phyloP scores from a whole-genome alignment of 2,113 vertebrate genomes.

The Phyllostomus hastatus region DNA sequence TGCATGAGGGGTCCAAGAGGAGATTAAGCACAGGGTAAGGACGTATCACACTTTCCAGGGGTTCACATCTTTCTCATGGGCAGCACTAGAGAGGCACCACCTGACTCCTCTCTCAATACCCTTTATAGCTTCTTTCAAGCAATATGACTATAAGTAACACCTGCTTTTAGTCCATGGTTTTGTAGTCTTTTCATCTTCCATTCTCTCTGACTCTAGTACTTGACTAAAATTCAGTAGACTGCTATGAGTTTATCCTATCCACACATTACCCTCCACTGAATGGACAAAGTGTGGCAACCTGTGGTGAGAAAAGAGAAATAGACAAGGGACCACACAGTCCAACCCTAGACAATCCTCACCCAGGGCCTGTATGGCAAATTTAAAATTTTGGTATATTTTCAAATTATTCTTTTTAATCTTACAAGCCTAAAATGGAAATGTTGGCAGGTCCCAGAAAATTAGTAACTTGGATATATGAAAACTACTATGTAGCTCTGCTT shows the following conservation, averaged over 20 bases:
- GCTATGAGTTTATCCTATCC: not conserved
- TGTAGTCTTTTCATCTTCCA: not conserved
- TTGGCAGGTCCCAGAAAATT: conserved; percentile 65
- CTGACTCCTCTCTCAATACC: not conserved
- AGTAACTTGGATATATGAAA: conserved; percentile 66
- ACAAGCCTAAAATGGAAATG: conserved; percentile 65
- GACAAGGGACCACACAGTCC: not conserved
- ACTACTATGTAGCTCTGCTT: conserved; percentile 45
- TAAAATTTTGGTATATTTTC: conserved; percentile 48
- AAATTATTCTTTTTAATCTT: conserved; percentile 63
- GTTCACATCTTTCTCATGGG: not conserved
- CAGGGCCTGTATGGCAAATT: not conserved
- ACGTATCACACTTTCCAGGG: not conserved
- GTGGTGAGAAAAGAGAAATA: not conserved
- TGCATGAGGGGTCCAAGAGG: not conserved
- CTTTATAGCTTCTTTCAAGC: not conserved
- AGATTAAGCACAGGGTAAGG: not conserved
- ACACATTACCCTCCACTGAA: not conserved
- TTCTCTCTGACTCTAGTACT: not conserved
- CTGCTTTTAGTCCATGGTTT: not conserved
- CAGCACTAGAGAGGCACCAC: not conserved
- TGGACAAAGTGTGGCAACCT: not conserved
- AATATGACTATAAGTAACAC: not conserved
- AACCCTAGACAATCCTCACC: not conserved
- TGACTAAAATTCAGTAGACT: not conserved